phyloP scores from a whole-genome alignment of 2,113 vertebrate species.

The Hypocryptadius cinnamomeus region DNA sequence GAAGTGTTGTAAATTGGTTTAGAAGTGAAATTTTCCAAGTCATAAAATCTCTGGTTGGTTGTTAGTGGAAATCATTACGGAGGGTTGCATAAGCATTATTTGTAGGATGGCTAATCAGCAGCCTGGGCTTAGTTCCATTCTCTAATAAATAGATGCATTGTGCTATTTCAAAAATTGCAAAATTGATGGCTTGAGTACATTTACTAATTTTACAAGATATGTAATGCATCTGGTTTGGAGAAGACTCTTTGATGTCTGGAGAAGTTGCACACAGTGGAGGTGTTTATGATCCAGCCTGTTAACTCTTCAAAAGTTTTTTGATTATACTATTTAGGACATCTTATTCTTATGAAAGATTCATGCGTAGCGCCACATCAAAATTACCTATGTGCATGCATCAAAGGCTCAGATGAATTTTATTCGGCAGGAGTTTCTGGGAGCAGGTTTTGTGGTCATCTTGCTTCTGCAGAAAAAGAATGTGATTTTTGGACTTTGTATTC shows the following conservation, averaged over 20 bases:
- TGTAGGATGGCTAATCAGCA: slow-evolving; percentile 16
- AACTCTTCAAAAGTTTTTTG: neutral
- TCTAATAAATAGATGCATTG: slow-evolving; percentile 30
- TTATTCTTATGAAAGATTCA: neutral
- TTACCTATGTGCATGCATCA: neutral
- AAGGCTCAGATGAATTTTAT: neutral
- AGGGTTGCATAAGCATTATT: slow-evolving; percentile 41
- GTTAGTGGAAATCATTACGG: neutral
- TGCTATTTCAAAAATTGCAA: slow-evolving; percentile 7
- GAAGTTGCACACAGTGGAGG: neutral
- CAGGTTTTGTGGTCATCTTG: neutral
- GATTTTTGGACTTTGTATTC: neutral
- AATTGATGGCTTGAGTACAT: slow-evolving; percentile 26
- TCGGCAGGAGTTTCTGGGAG: neutral
- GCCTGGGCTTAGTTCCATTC: slow-evolving; percentile 29
- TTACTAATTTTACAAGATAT: slow-evolving; percentile 13
- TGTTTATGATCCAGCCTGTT: neutral
- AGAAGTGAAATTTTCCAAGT: slow-evolving; percentile 25
- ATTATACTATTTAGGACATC: neutral
- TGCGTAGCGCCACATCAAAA: neutral
- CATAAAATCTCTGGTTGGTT: neutral
- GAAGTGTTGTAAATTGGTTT: slow-evolving; percentile 9
- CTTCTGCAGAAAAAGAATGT: neutral
- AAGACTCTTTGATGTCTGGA: neutral
- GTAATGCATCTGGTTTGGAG: neutral